Conservation (phyloP, 53 echinoderm and acorn worm species). For the Antedon mediterranea region DNA sequence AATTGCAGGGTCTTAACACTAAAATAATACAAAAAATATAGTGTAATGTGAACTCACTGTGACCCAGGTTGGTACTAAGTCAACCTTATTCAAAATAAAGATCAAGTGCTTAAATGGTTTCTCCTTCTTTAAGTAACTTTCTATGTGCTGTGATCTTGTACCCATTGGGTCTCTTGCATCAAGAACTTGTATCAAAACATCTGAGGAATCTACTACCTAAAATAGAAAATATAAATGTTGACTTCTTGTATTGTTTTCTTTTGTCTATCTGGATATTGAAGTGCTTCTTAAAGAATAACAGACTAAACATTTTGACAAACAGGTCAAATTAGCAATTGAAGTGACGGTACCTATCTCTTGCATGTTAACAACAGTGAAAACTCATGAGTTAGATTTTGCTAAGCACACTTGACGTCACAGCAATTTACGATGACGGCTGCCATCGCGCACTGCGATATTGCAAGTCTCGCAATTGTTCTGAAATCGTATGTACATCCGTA, state of each 20-base stretch:
- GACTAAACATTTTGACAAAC: too few species aligned
- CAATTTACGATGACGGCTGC: too few species aligned
- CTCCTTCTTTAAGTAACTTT: slow-evolving; percentile 81
- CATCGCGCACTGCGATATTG: too few species aligned
- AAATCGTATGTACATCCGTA: too few species aligned
- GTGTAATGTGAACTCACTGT: slow-evolving; percentile 47
- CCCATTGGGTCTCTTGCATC: slow-evolving; percentile 94
- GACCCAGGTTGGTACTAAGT: slow-evolving; percentile 92
- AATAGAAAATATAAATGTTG: background rate
- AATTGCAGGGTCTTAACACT: background rate
- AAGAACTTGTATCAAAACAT: slow-evolving; percentile 76
- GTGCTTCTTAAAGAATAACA: background rate
- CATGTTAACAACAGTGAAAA: too few species aligned
- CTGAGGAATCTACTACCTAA: slow-evolving; percentile 91
- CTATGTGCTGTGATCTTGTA: slow-evolving; percentile 77
- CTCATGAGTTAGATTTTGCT: too few species aligned
- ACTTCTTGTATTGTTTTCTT: too few species aligned
- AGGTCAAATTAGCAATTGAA: too few species aligned
- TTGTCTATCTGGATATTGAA: too few species aligned
- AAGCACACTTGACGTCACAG: too few species aligned
- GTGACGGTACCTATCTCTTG: too few species aligned
- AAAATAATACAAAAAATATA: background rate
- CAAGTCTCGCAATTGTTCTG: too few species aligned
- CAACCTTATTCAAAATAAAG: slow-evolving; percentile 92
- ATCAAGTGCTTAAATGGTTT: slow-evolving; percentile 87